Percentiles rank a stretch among this genome's conserved stretches.
These are phyloP conservation scores for Uloborus diversus DNA, from an alignment of 1,140 invertebrate species.

Conservation along the genomic window DNA sequence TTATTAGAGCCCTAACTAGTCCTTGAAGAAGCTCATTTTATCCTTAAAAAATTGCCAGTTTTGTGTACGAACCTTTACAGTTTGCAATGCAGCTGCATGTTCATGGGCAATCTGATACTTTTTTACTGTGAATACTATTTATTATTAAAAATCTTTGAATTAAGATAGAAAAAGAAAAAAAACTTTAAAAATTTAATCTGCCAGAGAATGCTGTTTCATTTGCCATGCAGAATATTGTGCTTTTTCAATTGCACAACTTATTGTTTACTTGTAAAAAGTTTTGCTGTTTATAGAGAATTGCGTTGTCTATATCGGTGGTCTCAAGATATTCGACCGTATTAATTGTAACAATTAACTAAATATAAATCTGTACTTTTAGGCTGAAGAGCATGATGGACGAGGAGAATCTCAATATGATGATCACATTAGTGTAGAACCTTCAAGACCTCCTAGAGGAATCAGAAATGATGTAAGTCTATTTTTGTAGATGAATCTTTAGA, in stretches of 20 bases:
- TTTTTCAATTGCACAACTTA: not conserved
- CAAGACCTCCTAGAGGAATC: slow-evolving; percentile 43
- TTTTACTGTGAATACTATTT: no score
- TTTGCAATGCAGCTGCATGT: no score
- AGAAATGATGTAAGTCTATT: slow-evolving; percentile 30
- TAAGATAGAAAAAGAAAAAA: no score
- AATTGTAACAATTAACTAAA: not conserved
- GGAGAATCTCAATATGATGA: slow-evolving; percentile 47
- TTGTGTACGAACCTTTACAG: no score
- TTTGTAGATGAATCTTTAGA: no score
- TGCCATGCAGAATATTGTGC: not conserved
- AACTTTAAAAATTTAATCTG: no score
- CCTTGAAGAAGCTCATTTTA: no score
- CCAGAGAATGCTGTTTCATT: no score
- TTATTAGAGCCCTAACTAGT: no score
- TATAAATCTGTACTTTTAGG: not conserved
- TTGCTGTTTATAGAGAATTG: not conserved
- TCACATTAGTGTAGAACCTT: slow-evolving; percentile 35
- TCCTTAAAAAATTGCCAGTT: no score
- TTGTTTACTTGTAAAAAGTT: not conserved
- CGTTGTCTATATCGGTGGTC: not conserved
- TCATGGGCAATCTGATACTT: no score
- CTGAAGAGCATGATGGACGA: slow-evolving; percentile 11
- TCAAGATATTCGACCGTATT: not conserved
- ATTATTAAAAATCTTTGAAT: no score